A percentile compares a stretch with the other conserved stretches of the same genome.
phyloP scores from a whole-genome alignment of 2,797 vertebrate genomes.

The Peromyscus eremicus region DNA sequence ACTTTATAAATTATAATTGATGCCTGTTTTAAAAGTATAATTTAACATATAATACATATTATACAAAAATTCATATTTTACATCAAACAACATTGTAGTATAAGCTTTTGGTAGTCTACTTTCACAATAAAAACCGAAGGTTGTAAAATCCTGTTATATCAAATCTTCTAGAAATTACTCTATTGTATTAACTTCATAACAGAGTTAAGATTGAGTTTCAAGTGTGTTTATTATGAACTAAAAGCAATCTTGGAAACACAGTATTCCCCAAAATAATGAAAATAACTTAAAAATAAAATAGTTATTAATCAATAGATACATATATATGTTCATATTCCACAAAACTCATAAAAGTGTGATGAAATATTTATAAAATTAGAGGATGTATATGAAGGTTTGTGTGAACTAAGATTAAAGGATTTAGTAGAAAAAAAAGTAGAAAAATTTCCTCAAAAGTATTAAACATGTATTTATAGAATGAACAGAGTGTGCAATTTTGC shows the following conservation, averaged over 20 bases:
- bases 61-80: background rate
- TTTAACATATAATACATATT: background rate
- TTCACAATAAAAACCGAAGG: slow-evolving; percentile 15
- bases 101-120: slow-evolving; percentile 6
- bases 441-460: background rate
- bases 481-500: background rate
- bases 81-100: background rate
- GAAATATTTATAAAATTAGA: background rate
- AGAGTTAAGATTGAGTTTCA: slow-evolving; percentile 17
- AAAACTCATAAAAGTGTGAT: background rate
- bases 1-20: slow-evolving; percentile 44
- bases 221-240: slow-evolving; percentile 5
- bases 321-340: background rate
- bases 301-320: background rate
- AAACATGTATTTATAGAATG: slow-evolving; percentile 12
- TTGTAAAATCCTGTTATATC: background rate
- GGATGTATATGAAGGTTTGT: background rate
- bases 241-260: background rate
- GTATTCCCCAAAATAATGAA: background rate
- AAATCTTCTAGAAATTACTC: slow-evolving; percentile 36
- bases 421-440: background rate
- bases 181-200: slow-evolving; percentile 22
- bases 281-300: background rate
- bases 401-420: slow-evolving; percentile 22
- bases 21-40: slow-evolving; percentile 10